Evolutionary conservation across 2,888 invertebrate genomes (phyloP).

Genomic region (Drosophila tanythrix): DNA sequence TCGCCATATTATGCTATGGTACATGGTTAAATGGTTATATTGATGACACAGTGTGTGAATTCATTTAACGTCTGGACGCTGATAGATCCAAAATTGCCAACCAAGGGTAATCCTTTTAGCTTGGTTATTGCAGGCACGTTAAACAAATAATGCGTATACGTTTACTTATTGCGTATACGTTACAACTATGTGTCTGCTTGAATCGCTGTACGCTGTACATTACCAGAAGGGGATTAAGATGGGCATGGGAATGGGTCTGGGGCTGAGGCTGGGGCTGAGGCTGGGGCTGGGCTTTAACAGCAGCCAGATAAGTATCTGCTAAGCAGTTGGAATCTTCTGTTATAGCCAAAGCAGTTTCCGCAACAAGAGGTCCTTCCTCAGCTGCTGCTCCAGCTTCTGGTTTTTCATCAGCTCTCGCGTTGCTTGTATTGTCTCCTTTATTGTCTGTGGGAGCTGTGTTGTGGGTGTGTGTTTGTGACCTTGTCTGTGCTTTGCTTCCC

Average conservation of each 20-base stretch:
- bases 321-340: constrained; percentile 75
- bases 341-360: constrained; percentile 61
- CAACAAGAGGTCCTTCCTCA: constrained; percentile 42
- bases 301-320: constrained; percentile 71
- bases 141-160: constrained; percentile 70
- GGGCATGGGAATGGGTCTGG: neutral
- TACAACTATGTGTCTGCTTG: constrained; percentile 47
- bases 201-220: constrained; percentile 10
- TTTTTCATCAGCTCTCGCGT: constrained; percentile 33
- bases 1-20: neutral
- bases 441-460: constrained; percentile 17
- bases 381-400: constrained; percentile 10
- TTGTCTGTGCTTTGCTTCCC: constrained; percentile 49
- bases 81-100: neutral
- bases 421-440: constrained; percentile 35
- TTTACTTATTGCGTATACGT: constrained; percentile 61
- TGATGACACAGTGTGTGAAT: constrained; percentile 16
- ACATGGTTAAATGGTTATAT: neutral
- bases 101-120: constrained; percentile 40
- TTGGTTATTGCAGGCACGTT: constrained; percentile 63
- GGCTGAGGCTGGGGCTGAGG: neutral
- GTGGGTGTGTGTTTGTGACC: constrained; percentile 42
- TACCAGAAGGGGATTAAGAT: neutral
- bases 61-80: neutral
- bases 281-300: neutral